Base-by-base conservation (phyloP, 1,140 invertebrate species). In the Chironomus tepperi region DNA sequence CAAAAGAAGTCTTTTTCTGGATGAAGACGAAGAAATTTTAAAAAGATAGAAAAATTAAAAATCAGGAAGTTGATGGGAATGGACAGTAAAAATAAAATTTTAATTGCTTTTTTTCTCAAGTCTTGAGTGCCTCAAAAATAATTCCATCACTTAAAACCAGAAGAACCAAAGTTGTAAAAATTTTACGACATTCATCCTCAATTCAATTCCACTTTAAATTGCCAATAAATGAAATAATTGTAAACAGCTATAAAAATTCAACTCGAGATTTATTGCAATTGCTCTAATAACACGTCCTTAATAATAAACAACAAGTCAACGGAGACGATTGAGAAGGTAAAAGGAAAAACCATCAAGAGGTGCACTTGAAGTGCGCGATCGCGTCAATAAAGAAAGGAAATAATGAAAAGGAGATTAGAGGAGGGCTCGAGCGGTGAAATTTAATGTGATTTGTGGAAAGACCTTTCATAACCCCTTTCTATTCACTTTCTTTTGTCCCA, bases 391-490 rank as follows among this genome's bases (percentile, higher is more conserved):
- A 15, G 12, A 57, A 57, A 57, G 12, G 47, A 57, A 57, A 57
- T 1, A 34, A 34, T 34, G 5, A 34, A 34, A 34, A 34, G 24
- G 24, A 34, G 47, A 57, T 57, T 57, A 57, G n/a, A 57, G 5
- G 47, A 57, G 47, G 47, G 47, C 47, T 57, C 47, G 47, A 57
- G 47, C 47, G 47, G 47, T 57, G 47, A 57, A 57, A 57, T 57
- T 57, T 57, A 57, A 57, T 47, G 43, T 47, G 43, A 47, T 47
- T 47, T 47, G 9, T 47, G n/a, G 47, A 57, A 57, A 57, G 47
- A 57, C 47, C 47, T 57, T 57, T 10, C 5, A 57, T 57, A 57
- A 57, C 47, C 47, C n/a, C 47, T 57, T 57, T 57, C 47, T 57
- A 12, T 57, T 57, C n/a, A 5, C 12, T 57, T 57, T 57, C 47